Evolutionary conservation across 2,113 vertebrate species (phyloP).

Genomic region (Sterrhoptilus dennistouni): DNA sequence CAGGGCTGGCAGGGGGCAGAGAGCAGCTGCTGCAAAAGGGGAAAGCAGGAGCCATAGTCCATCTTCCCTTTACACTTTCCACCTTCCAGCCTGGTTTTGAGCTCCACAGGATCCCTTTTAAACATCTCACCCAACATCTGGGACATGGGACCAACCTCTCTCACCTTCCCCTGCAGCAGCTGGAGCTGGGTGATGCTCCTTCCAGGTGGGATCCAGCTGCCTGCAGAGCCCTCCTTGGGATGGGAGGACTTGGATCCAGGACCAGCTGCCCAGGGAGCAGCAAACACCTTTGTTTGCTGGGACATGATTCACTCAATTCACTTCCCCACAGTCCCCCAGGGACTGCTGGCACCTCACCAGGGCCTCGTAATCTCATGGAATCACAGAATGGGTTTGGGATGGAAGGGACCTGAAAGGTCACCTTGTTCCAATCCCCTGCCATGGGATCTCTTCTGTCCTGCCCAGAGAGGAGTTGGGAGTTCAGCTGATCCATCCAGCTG

Average conservation of each 20-base stretch:
- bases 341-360: accelerated
- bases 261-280: background rate
- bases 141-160: background rate
- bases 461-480: background rate
- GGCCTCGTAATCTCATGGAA: accelerated
- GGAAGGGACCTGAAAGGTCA: background rate
- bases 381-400: background rate
- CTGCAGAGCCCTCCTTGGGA: background rate
- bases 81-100: background rate
- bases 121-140: background rate
- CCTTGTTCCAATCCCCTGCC: background rate
- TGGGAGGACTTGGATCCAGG: background rate
- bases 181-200: background rate
- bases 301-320: accelerated
- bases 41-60: accelerated
- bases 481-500: background rate
- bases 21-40: background rate
- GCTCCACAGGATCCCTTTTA: background rate
- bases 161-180: background rate
- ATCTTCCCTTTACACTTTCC: background rate
- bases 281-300: background rate
- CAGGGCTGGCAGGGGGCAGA: background rate
- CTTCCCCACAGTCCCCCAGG: accelerated
- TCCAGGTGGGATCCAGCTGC: background rate
- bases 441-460: background rate